Evolutionary conservation across 2,797 vertebrate genomes (phyloP), one percentile per base, ranked within the genome.

Genomic region (Lateolabrax maculatus): DNA sequence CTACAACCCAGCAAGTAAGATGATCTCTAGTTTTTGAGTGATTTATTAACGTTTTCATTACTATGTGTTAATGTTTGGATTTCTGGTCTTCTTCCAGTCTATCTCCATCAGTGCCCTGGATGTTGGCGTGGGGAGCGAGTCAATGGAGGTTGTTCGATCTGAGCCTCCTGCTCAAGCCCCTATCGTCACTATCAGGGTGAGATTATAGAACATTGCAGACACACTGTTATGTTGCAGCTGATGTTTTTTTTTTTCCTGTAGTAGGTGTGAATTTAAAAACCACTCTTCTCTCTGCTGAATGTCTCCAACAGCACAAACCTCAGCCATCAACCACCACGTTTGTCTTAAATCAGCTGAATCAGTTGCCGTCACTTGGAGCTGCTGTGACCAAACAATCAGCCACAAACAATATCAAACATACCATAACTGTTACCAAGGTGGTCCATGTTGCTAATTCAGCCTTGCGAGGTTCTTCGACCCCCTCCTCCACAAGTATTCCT

Each of bases 331-430:
- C 98, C 87, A 99, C 98, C 83, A 99, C 98, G 0, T 99, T 99
- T 93, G 98, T 99, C 93, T 95, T 99, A 93, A 99, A 99, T 95
- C 98, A 99, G 89, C 97, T 99, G 85, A 99, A 99, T 95, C 98
- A 99, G 92, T 95, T 99, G 91, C 98, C 98, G 4, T 97, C 98
- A 6, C 94, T 99, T 56, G 98, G 98, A 81, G 95, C 97, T 25
- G 93, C 96, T 66, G 97, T 96, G 93, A 96, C 98, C 87, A 99
- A 99, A 92, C 97, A 97, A 3, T 96, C 97, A 1, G 94, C 94
- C 5, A 95, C 95, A 44, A 97, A 97, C 62, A 97, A 97, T 0
- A 95, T 96, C 29, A 96, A 98, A 81, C 98, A 98, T 69, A 99
- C 97, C 65, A 98, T 99, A 87, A 99, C 97, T 1, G 97, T 99